Evolutionary conservation across 2,888 invertebrate species (phyloP), one percentile per base, ranked within the genome.

Genomic region (Matsumyia berberina): DNA sequence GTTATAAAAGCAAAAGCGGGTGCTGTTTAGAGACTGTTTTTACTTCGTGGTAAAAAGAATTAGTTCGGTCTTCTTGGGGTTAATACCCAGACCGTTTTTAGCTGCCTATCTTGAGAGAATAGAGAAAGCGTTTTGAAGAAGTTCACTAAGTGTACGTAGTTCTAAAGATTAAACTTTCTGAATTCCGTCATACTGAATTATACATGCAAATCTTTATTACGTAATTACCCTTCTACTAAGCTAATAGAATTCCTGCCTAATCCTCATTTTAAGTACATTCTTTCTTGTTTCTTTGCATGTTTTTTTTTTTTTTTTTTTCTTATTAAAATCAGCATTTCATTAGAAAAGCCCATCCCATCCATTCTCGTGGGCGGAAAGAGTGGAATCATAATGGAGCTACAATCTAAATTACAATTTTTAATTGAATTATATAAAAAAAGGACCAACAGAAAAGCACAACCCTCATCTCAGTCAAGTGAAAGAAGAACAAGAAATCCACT

Each of bases 401-500:
- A 79, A 80, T 85, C 74, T 85, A 76, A 80, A 80, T 80, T 85
- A 85, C 85, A 85, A 80, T 80, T 85, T 85, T 85, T 85, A 85
- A 85, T 85, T 85, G 80, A 85, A 80, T 85, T 85, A 82, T 85
- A 82, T 67, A 72, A 79, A 39, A 37, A 74, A 24, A 57, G 17
- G 6, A 29, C 11, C 24, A 42, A 51, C 55, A 55, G 19, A 74
- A 67, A 78, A 72, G 74, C 57, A 74, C 83, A 85, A 74, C 83
- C 72, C 79, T 64, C 79, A 46, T 85, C 79, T 57, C 33, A 55
- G 62, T 39, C 15, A 67, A 82, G 51, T 82, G 37, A 73, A 69
- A 49, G 17, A 53, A 73, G 42, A 66, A 58, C 53, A 57, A 58
- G 74, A 29, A 57, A 79, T 79, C 79, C 53, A 76, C 80, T 66